Evolutionary conservation across 2,797 vertebrate genomes (phyloP).

Genomic region (Strix occidentalis): DNA sequence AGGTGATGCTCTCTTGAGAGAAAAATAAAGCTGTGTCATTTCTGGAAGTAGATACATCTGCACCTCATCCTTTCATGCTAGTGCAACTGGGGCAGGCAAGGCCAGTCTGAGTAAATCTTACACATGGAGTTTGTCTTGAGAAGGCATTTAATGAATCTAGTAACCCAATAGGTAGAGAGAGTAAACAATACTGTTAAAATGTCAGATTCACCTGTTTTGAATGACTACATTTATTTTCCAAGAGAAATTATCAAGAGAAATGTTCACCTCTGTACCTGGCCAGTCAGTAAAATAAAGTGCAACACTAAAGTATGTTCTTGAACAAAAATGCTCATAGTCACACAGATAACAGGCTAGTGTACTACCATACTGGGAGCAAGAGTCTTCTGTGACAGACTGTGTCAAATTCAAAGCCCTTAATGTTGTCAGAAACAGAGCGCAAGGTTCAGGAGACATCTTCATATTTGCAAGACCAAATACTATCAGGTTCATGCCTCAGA

Average conservation of each 20-base stretch:
- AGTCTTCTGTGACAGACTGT: not conserved
- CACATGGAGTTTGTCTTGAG: not conserved
- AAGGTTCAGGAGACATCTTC: not conserved
- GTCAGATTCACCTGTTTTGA: not conserved
- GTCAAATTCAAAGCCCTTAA: not conserved
- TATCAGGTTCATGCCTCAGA: not conserved
- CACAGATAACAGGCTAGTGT: not conserved
- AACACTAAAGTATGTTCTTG: not conserved
- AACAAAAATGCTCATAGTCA: not conserved
- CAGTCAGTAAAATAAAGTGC: not conserved
- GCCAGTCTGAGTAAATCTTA: not conserved
- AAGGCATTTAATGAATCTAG: not conserved
- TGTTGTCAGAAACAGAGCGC: not conserved
- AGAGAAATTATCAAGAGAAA: not conserved
- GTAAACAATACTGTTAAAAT: not conserved
- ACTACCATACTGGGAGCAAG: not conserved
- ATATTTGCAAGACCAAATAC: not conserved
- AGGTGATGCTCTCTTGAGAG: not conserved
- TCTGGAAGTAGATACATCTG: not conserved
- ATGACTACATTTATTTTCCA: not conserved
- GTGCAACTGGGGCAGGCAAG: not conserved
- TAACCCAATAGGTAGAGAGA: not conserved
- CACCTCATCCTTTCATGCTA: not conserved
- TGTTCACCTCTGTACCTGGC: not conserved
- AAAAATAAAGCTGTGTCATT: not conserved